Conservation (phyloP, 2,888 invertebrate species). For the Phortica okadai region DNA sequence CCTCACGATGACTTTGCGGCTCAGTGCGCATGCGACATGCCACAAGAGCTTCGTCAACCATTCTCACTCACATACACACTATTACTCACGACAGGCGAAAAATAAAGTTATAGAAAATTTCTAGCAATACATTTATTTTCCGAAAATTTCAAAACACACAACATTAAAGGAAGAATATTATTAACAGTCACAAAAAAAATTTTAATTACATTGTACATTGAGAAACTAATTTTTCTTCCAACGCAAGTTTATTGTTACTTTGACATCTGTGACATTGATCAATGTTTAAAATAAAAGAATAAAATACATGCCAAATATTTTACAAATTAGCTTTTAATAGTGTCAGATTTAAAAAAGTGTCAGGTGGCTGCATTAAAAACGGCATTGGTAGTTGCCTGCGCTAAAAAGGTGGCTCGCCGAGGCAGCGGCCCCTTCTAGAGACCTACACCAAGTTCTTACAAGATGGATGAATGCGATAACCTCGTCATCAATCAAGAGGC, state of each 20-base stretch:
- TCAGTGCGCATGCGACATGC: slow-evolving; percentile 34
- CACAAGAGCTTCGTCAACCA: slow-evolving; percentile 28
- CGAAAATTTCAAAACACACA: slow-evolving; percentile 36
- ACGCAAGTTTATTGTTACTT: too few species aligned
- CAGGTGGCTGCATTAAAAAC: slow-evolving; percentile 42
- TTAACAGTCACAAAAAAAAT: slow-evolving; percentile 21
- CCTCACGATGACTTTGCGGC: background rate
- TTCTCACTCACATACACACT: slow-evolving; percentile 42
- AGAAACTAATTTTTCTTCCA: too few species aligned
- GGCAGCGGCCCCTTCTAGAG: slow-evolving; percentile 61
- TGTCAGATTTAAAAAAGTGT: background rate
- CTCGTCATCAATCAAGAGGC: slow-evolving; percentile 74
- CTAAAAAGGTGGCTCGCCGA: slow-evolving; percentile 61
- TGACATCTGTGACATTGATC: slow-evolving; percentile 1
- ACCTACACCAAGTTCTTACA: slow-evolving; percentile 59
- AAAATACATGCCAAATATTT: background rate
- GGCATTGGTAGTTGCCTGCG: slow-evolving; percentile 53
- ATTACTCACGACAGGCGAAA: slow-evolving; percentile 43
- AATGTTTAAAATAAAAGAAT: slow-evolving; percentile 34
- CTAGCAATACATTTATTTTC: slow-evolving; percentile 63
- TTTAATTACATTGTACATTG: too few species aligned
- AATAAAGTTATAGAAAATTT: slow-evolving; percentile 55
- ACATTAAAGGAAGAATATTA: slow-evolving; percentile 13
- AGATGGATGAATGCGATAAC: slow-evolving; percentile 78
- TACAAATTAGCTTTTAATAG: slow-evolving; percentile 6